Percentiles rank a stretch among this genome's conserved stretches.
phyloP scores from a whole-genome alignment of 1,140 invertebrate genomes.

The Nasonia longicornis region DNA sequence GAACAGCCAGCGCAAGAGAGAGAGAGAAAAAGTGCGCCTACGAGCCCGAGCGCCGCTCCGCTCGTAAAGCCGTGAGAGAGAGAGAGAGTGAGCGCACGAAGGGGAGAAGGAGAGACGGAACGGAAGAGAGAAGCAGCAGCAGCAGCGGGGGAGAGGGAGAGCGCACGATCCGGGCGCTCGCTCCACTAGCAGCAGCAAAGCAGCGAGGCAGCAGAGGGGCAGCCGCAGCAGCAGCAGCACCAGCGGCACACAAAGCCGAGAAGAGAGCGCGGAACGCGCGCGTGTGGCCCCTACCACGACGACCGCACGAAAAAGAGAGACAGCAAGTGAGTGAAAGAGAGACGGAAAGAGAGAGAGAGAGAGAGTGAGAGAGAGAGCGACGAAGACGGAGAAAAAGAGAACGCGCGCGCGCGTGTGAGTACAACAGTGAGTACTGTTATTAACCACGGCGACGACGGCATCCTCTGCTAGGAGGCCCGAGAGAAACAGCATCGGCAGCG shows the following conservation, averaged over 20 bases:
- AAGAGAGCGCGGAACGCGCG: constrained; percentile 16
- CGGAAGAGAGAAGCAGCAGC: constrained; percentile 31
- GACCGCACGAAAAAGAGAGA: background rate
- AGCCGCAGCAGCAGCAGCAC: background rate
- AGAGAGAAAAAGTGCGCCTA: background rate
- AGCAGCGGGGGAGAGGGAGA: constrained; percentile 28
- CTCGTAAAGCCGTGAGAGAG: background rate
- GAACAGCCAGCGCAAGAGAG: background rate
- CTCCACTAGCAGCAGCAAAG: constrained; percentile 5
- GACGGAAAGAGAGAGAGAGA: background rate
- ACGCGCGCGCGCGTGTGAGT: constrained; percentile 3
- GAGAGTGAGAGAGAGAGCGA: background rate
- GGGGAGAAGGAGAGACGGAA: constrained; percentile 40
- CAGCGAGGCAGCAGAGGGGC: constrained; percentile 21
- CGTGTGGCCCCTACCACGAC: constrained; percentile 22
- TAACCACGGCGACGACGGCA: background rate
- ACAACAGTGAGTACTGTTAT: constrained; percentile 1
- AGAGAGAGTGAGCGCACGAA: background rate
- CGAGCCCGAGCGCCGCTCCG: constrained; percentile 2
- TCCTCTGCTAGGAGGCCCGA: background rate
- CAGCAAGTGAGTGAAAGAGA: background rate
- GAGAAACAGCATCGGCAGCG: too few relatives aligned
- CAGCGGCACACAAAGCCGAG: constrained; percentile 20
- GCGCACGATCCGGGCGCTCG: constrained; percentile 40
- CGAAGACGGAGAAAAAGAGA: background rate